Percentiles rank a stretch among this genome's conserved stretches.
phyloP scores from a whole-genome alignment of 2,888 invertebrate species.

The Leptogaster cylindrica region DNA sequence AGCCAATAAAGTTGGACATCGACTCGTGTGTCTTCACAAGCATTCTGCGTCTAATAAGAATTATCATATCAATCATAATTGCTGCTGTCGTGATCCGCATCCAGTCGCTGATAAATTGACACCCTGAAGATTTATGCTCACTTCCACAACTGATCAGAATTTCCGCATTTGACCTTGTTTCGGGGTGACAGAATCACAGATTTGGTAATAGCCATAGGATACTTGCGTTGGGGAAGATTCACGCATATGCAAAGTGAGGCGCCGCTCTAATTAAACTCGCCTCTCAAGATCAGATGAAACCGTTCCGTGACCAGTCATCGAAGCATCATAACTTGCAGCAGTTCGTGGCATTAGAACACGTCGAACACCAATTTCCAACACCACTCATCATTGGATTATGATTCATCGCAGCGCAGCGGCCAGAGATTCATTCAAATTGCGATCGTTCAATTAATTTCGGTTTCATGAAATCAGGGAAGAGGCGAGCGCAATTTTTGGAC shows the following conservation, averaged over 20 bases:
- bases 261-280: conserved; percentile 13
- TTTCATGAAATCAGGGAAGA: conserved; percentile 35
- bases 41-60: too few species aligned
- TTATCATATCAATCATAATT: not conserved
- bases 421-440: conserved; percentile 35
- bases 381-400: conserved; percentile 30
- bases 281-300: not conserved
- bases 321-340: not conserved
- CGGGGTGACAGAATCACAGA: not conserved
- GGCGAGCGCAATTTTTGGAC: conserved; percentile 28
- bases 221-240: conserved; percentile 1
- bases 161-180: conserved; percentile 22
- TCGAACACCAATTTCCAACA: conserved; percentile 18
- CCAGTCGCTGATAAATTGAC: conserved; percentile 5
- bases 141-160: conserved; percentile 12
- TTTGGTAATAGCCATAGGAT: too few species aligned
- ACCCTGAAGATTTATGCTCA: conserved; percentile 16
- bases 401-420: conserved; percentile 11
- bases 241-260: conserved; percentile 11
- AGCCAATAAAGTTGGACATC: too few species aligned
- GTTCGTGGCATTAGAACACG: not conserved
- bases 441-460: conserved; percentile 34
- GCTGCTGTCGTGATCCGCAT: not conserved
- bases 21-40: too few species aligned
- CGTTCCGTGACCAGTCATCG: not conserved